Conservation (phyloP, 2,113 vertebrate species). For the Platycercus adscitus region DNA sequence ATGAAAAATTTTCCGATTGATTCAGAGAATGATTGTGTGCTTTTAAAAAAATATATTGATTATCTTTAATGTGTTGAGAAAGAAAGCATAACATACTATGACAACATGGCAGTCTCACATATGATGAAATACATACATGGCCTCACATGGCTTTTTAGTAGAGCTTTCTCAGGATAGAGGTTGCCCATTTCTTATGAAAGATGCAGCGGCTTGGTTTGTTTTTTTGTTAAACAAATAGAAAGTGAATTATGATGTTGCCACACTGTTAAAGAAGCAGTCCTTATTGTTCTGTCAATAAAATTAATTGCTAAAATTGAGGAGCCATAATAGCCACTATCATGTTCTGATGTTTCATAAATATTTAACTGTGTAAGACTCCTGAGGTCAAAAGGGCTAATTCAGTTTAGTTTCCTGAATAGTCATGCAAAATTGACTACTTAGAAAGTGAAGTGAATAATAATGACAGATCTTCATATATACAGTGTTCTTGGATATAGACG, state of each 20-base stretch:
- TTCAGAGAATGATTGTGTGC: constrained; percentile 65
- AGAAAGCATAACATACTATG: not conserved
- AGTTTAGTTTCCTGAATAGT: constrained; percentile 16
- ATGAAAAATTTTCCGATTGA: constrained; percentile 80
- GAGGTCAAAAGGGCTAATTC: constrained; percentile 58
- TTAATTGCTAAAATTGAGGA: constrained; percentile 69
- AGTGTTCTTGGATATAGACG: not conserved
- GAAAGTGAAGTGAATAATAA: constrained; percentile 34
- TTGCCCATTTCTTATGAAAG: not conserved
- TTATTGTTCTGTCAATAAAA: constrained; percentile 70
- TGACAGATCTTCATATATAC: not conserved
- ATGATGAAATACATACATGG: not conserved
- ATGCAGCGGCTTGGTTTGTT: not conserved
- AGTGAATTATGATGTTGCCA: not conserved
- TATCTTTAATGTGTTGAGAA: constrained; percentile 53
- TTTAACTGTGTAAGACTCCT: constrained; percentile 54
- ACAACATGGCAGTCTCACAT: not conserved
- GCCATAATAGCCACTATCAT: constrained; percentile 48
- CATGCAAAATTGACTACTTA: constrained; percentile 11
- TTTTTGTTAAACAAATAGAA: not conserved
- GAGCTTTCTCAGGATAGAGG: not conserved
- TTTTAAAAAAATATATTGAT: constrained; percentile 85
- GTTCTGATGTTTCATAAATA: constrained; percentile 66
- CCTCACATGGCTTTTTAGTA: not conserved
- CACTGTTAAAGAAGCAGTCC: constrained; percentile 4